Conservation (phyloP, 2,113 vertebrate genomes). For the Perca flavescens region DNA sequence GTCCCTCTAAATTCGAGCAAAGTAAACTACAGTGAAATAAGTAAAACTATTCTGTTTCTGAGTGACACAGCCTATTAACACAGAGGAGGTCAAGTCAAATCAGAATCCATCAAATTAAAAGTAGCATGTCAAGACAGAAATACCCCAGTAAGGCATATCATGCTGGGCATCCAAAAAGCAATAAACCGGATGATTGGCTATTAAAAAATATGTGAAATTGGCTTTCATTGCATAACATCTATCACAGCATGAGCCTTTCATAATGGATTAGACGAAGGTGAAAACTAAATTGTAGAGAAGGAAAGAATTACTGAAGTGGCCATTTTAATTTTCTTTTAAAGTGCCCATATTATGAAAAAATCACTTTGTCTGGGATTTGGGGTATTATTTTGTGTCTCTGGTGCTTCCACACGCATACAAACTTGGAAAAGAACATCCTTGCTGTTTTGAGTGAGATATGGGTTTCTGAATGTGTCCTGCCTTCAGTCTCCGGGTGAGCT, state of each 20-base stretch:
- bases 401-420: no score
- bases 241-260: constrained; percentile 58
- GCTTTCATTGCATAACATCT: constrained; percentile 56
- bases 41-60: constrained; percentile 32
- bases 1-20: background rate
- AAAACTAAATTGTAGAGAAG: constrained; percentile 35
- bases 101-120: constrained; percentile 66
- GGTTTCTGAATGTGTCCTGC: no score
- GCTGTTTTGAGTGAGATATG: no score
- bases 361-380: no score
- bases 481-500: no score
- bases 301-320: constrained; percentile 25
- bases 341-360: no score
- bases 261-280: constrained; percentile 50
- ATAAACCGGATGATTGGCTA: constrained; percentile 67
- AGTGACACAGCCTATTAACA: constrained; percentile 63
- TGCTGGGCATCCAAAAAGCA: constrained; percentile 62
- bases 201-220: constrained; percentile 64
- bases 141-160: constrained; percentile 46
- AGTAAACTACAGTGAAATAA: constrained; percentile 27
- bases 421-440: no score
- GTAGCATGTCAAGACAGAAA: constrained; percentile 51
- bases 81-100: constrained; percentile 60
- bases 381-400: no score
- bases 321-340: constrained; percentile 20